Base-by-base conservation (phyloP, 2,888 invertebrate genomes). In the Rutpela maculata region DNA sequence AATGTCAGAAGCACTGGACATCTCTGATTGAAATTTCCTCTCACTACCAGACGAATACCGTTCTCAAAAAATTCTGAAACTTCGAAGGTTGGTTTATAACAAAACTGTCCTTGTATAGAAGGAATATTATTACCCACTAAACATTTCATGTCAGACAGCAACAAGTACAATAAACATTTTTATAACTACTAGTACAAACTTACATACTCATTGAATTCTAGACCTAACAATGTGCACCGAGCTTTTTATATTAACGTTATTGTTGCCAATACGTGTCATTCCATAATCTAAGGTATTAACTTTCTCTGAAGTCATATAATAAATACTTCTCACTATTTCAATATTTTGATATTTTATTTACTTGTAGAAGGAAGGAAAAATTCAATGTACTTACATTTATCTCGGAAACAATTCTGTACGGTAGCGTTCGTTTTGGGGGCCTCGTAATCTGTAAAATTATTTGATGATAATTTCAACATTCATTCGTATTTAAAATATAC, bases 211-310 rank as follows among this genome's bases (percentile, higher is more conserved):
- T 77, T 76, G 77, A 77, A 78, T 78, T 77, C 77, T 80, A 80
- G 80, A 80, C 80, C 75, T 75, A 80, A 80, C 80, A 80, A 78
- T 75, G 66, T 75, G 74, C 74, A 70, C 68, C 57, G 71, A 18
- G 67, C 9, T 78, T 78, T 80, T 80, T 76, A 80, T 80, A 77
- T n/a, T 76, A 78, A 76, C 68, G 76, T 76, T 78, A 81, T 76
- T 79, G 78, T 78, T 76, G 63, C 38, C 71, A 22, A 79, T 76
- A 81, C 81, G 81, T 81, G 81, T 81, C 79, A 69, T 79, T 79
- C 78, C 79, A 77, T 78, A 78, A 73, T 50, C 69, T 70, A 67
- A 68, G 78, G 79, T 79, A 77, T 81, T 76, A 78, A 79, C 81
- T 81, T 81, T 81, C 81, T 79, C 78, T 73, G 81, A 81, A 81